Percentiles rank a stretch among this genome's conserved stretches.
phyloP scores from a whole-genome alignment of 2,113 vertebrate genomes.

The Oceanodroma tethys region DNA sequence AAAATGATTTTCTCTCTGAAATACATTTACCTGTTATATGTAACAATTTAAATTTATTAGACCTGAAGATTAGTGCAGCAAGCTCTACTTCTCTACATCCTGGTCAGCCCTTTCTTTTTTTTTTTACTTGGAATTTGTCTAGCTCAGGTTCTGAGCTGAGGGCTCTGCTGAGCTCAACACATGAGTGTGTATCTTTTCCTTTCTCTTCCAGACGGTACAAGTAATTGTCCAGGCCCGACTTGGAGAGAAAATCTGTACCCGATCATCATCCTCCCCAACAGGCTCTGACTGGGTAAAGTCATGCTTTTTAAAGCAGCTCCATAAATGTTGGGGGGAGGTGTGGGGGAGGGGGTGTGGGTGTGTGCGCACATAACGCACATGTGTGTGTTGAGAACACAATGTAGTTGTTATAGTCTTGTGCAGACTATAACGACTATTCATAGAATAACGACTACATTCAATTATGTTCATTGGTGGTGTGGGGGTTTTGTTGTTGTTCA shows the following conservation, averaged over 20 bases:
- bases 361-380: fast-evolving
- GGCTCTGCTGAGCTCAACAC: not conserved
- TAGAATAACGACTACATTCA: not conserved
- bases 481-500: not conserved
- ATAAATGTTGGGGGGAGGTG: too few relatives aligned
- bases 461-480: not conserved
- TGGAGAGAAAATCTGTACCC: conserved; percentile 95
- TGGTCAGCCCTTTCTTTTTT: not conserved
- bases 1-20: not conserved
- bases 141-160: not conserved
- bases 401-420: not conserved
- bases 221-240: conserved; percentile 98
- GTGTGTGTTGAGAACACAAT: not conserved
- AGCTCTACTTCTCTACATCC: not conserved
- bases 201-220: conserved; percentile 86
- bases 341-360: too few relatives aligned
- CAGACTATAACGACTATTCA: not conserved
- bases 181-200: not conserved
- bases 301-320: not conserved
- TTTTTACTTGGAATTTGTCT: not conserved
- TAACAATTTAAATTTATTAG: not conserved
- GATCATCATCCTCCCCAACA: conserved; percentile 94
- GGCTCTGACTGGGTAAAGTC: conserved; percentile 95
- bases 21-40: not conserved
- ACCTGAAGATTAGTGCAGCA: not conserved